A percentile compares a stretch with the other conserved stretches of the same genome.
Conservation (phyloP, 2,797 vertebrate genomes). For the Danio albolineatus region DNA sequence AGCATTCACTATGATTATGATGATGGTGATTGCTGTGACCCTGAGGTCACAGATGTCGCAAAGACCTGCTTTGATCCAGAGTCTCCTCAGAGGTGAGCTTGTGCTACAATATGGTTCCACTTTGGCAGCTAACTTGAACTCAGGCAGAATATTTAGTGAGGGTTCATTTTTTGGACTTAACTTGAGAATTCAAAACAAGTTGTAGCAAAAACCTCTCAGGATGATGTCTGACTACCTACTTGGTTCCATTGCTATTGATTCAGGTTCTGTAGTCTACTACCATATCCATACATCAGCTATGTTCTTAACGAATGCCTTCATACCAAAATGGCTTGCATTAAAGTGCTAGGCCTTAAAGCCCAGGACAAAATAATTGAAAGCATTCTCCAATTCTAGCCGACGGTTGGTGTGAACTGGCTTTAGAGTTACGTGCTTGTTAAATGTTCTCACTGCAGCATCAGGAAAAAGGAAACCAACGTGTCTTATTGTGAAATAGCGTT, state of each 20-base stretch:
- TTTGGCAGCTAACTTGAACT: background rate
- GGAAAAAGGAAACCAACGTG: conserved; percentile 31
- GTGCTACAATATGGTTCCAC: conserved; percentile 17
- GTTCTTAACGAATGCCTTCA: background rate
- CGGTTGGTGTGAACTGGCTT: background rate
- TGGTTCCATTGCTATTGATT: background rate
- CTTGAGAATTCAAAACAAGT: background rate
- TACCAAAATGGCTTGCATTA: background rate
- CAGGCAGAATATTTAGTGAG: background rate
- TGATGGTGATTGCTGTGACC: conserved; percentile 95
- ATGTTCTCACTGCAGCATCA: conserved; percentile 42
- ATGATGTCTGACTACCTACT: background rate
- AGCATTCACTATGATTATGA: conserved; percentile 93
- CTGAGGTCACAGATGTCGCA: conserved; percentile 80
- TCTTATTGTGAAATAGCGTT: conserved; percentile 51
- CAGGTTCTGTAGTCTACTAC: background rate
- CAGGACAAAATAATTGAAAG: conserved; percentile 4
- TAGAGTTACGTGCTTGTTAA: conserved; percentile 35
- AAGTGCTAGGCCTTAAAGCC: background rate
- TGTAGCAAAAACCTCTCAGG: background rate
- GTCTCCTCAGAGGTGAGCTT: conserved; percentile 88
- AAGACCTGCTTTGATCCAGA: conserved; percentile 97
- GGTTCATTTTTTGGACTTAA: conserved; percentile 2
- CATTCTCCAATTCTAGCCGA: background rate
- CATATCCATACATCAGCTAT: background rate